Conservation (phyloP, 2,113 vertebrate genomes). For the Aegypius monachus region DNA sequence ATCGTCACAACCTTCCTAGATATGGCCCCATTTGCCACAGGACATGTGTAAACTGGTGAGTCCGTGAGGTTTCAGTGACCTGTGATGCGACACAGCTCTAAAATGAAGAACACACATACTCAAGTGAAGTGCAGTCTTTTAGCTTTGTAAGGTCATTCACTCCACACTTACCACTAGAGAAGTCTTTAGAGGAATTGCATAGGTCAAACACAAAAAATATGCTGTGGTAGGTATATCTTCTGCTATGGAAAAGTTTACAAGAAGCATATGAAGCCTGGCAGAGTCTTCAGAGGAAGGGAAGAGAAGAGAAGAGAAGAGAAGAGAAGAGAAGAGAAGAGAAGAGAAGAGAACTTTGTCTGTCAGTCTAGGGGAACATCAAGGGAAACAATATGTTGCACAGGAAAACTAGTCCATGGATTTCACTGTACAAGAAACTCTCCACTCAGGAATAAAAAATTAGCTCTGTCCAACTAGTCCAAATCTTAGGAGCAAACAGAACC, state of each 20-base stretch:
- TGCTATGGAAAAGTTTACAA: not conserved
- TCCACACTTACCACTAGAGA: not conserved
- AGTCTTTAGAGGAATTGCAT: not conserved
- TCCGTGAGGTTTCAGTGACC: not conserved
- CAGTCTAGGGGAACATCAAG: not conserved
- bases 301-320: not conserved
- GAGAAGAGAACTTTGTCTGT: not conserved
- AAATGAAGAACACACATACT: not conserved
- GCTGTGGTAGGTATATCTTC: not conserved
- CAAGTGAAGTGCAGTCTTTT: not conserved
- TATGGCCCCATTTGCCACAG: not conserved
- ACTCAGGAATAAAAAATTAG: not conserved
- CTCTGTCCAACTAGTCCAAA: not conserved
- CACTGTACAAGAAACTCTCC: not conserved
- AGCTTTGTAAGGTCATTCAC: not conserved
- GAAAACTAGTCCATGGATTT: not conserved
- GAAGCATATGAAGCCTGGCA: not conserved
- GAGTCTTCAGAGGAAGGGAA: not conserved
- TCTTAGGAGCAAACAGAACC: not conserved
- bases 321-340: not conserved
- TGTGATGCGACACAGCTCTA: not conserved
- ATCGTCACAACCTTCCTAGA: not conserved
- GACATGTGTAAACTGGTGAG: fast-evolving
- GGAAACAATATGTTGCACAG: not conserved
- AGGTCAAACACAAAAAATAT: not conserved